phyloP scores from a whole-genome alignment of 2,888 invertebrate species.

The Hypomecis atomaria region DNA sequence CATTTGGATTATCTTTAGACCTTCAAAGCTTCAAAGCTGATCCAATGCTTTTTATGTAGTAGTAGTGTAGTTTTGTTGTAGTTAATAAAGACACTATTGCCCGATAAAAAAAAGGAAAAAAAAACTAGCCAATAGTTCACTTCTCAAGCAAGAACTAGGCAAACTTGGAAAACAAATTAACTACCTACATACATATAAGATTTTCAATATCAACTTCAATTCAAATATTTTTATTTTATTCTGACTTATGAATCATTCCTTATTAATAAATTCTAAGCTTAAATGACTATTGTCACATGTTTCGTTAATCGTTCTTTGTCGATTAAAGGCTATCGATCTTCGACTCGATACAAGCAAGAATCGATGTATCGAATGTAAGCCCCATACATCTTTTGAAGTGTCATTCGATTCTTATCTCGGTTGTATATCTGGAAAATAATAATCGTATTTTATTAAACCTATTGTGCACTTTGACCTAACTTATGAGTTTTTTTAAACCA shows the following conservation, averaged over 20 bases:
- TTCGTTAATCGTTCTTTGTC: constrained; percentile 37
- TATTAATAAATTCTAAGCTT: not conserved
- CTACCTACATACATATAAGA: too few relatives aligned
- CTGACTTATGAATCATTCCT: not conserved
- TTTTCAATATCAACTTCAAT: too few relatives aligned
- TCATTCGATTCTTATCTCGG: constrained; percentile 68
- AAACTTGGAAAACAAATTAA: too few relatives aligned
- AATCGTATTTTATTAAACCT: constrained; percentile 55
- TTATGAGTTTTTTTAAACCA: constrained; percentile 31
- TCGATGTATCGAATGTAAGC: constrained; percentile 61
- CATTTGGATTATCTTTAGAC: too few relatives aligned
- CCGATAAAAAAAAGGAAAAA: too few relatives aligned
- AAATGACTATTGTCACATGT: constrained; percentile 11
- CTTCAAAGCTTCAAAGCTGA: too few relatives aligned
- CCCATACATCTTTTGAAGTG: constrained; percentile 69
- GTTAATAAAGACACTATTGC: too few relatives aligned
- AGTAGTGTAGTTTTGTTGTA: too few relatives aligned
- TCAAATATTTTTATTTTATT: too few relatives aligned
- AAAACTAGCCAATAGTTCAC: too few relatives aligned
- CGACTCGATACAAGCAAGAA: constrained; percentile 59
- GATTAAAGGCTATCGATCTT: constrained; percentile 37
- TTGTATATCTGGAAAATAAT: constrained; percentile 60
- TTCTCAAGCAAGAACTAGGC: too few relatives aligned
- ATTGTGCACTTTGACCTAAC: constrained; percentile 55
- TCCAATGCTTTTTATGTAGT: too few relatives aligned